phyloP scores from a whole-genome alignment of 2,888 invertebrate species.

The Cantharis rustica region DNA sequence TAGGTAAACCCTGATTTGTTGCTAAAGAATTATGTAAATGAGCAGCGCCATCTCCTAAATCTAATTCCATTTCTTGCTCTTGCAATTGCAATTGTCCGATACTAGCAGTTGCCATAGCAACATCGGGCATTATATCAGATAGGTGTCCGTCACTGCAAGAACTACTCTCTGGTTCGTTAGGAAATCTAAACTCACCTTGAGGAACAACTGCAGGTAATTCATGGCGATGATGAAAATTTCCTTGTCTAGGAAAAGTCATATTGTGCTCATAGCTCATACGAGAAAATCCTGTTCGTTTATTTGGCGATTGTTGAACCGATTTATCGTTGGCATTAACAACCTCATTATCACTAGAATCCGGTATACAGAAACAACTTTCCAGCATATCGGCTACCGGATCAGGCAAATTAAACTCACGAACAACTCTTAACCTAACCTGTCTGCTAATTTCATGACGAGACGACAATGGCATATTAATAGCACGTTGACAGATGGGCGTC shows the following conservation, averaged over 20 bases:
- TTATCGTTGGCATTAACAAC: slow-evolving; percentile 40
- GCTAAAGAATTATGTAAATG: slow-evolving; percentile 59
- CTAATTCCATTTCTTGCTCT: slow-evolving; percentile 73
- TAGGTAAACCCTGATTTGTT: slow-evolving; percentile 42
- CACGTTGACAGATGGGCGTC: slow-evolving; percentile 79
- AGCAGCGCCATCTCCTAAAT: slow-evolving; percentile 83
- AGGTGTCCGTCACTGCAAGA: slow-evolving; percentile 72
- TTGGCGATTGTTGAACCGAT: slow-evolving; percentile 56
- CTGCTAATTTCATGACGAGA: slow-evolving; percentile 78
- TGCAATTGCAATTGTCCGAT: slow-evolving; percentile 70
- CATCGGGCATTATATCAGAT: slow-evolving; percentile 88
- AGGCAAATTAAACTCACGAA: slow-evolving; percentile 92
- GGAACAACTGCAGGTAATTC: slow-evolving; percentile 69
- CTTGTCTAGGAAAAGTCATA: slow-evolving; percentile 66
- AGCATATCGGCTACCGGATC: slow-evolving; percentile 83
- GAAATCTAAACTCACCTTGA: slow-evolving; percentile 62
- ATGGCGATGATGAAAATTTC: slow-evolving; percentile 57
- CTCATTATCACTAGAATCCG: slow-evolving; percentile 50
- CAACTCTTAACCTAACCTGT: slow-evolving; percentile 84
- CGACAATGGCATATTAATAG: slow-evolving; percentile 74
- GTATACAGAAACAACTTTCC: slow-evolving; percentile 58
- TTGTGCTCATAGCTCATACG: slow-evolving; percentile 60
- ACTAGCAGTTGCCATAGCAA: slow-evolving; percentile 87
- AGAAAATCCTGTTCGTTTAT: slow-evolving; percentile 42
- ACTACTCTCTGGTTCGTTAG: slow-evolving; percentile 59